phyloP scores from a whole-genome alignment of 2,888 invertebrate species.

The Blastobasis adustella region DNA sequence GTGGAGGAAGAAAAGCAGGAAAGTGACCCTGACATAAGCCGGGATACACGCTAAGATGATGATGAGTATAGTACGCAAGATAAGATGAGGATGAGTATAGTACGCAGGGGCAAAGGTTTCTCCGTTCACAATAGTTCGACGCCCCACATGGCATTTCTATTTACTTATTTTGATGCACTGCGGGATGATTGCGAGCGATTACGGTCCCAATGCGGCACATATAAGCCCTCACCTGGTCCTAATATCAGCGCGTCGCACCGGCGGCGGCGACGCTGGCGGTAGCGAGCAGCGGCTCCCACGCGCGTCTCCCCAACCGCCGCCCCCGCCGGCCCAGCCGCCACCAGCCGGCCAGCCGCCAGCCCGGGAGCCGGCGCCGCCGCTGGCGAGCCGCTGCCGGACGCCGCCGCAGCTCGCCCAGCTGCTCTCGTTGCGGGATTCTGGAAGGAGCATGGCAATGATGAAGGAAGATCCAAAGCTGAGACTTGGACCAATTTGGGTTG shows the following conservation, averaged over 20 bases:
- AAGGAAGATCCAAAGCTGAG: no score
- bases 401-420: slow-evolving; percentile 20
- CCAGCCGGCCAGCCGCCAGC: slow-evolving; percentile 20
- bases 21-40: no score
- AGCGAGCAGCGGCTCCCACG: slow-evolving; percentile 46
- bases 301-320: slow-evolving; percentile 22
- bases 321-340: slow-evolving; percentile 40
- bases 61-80: no score
- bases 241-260: slow-evolving; percentile 16
- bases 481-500: no score
- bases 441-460: slow-evolving; percentile 4
- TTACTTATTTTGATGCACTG: slow-evolving; percentile 3
- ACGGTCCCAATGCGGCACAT: slow-evolving; percentile 28
- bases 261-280: slow-evolving; percentile 31
- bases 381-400: slow-evolving; percentile 47
- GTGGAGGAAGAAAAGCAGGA: no score
- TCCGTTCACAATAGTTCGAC: no score
- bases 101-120: no score
- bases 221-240: slow-evolving; percentile 12
- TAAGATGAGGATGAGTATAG: no score
- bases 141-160: no score
- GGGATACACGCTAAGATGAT: no score
- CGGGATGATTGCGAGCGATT: background rate
- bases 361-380: slow-evolving; percentile 25
- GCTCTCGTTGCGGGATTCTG: slow-evolving; percentile 22